Conservation (phyloP, 2,113 vertebrate species). For the Mustelus asterias region DNA sequence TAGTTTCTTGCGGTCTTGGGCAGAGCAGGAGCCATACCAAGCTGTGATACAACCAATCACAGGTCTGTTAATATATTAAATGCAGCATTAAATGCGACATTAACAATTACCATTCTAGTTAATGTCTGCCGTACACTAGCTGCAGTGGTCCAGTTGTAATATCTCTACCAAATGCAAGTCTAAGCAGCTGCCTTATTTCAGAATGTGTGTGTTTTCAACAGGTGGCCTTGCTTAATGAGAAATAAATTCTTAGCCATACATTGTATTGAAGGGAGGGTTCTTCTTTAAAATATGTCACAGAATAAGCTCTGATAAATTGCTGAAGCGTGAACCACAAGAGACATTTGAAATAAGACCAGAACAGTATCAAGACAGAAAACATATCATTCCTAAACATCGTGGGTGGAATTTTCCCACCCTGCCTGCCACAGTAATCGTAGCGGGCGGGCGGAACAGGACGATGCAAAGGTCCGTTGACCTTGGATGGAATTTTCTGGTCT, state of each 20-base stretch:
- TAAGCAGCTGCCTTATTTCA: background rate
- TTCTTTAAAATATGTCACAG: background rate
- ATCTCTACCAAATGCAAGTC: background rate
- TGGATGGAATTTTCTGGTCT: too few relatives aligned
- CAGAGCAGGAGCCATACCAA: too few relatives aligned
- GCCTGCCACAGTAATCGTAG: too few relatives aligned
- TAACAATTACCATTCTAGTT: background rate
- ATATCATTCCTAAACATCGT: background rate
- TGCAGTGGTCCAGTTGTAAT: background rate
- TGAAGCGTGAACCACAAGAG: too few relatives aligned
- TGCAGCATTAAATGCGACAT: background rate
- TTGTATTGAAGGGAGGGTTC: background rate
- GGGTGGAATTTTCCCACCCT: background rate
- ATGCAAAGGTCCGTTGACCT: too few relatives aligned
- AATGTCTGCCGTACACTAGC: background rate
- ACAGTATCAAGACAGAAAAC: background rate
- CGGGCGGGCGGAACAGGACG: too few relatives aligned
- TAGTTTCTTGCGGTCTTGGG: too few relatives aligned
- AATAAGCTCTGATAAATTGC: background rate
- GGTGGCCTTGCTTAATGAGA: background rate
- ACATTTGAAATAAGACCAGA: background rate
- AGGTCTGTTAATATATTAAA: background rate
- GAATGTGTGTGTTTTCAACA: background rate
- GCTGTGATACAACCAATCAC: background rate
- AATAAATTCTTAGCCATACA: background rate